Conservation (phyloP, 2,888 invertebrate genomes). For the Nebria brevicollis region DNA sequence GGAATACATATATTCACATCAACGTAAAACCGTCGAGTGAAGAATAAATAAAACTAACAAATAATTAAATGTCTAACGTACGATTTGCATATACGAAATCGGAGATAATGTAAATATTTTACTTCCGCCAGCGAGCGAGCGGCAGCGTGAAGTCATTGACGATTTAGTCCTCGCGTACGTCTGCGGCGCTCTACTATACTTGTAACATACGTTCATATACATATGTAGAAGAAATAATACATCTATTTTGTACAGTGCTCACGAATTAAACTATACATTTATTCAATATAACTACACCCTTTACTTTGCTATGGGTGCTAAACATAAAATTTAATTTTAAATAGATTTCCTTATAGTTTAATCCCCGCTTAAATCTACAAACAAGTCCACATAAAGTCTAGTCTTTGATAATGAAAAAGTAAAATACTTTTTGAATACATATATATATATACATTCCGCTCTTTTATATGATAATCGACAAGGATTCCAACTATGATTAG, state of each 20-base stretch:
- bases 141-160: not conserved
- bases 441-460: no score
- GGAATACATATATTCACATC: not conserved
- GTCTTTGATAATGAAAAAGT: no score
- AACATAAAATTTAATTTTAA: no score
- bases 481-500: not conserved
- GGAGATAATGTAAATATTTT: slow-evolving; percentile 20
- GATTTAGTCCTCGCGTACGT: not conserved
- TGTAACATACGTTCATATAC: no score
- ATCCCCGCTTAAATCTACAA: no score
- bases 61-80: slow-evolving; percentile 19
- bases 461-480: not conserved
- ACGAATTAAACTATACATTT: no score
- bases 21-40: not conserved
- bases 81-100: slow-evolving; percentile 27
- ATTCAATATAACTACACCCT: no score
- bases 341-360: no score
- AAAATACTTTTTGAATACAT: no score
- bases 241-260: not conserved
- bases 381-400: no score
- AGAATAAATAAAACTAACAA: slow-evolving; percentile 18
- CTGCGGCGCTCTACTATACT: not conserved
- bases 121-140: not conserved
- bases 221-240: not conserved
- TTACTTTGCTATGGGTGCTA: no score